Conservation (phyloP, 2,888 invertebrate genomes). For the Himalopsyche tibetana region DNA sequence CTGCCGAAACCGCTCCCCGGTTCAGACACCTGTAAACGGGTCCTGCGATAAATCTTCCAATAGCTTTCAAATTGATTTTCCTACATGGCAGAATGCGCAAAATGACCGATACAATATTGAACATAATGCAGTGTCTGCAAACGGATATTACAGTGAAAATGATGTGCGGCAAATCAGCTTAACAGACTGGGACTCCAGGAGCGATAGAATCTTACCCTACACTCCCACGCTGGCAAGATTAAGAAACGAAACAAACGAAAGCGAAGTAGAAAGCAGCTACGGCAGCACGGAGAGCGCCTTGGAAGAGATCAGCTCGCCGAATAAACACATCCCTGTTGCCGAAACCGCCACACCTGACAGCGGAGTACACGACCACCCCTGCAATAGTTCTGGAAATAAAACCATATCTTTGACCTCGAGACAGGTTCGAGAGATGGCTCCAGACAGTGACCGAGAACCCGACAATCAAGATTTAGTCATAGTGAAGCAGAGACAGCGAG, state of each 20-base stretch:
- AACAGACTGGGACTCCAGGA: conserved; percentile 68
- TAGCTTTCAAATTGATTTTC: conserved; percentile 70
- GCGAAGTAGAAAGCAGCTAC: conserved; percentile 75
- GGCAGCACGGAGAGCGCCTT: conserved; percentile 72
- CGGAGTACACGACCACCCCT: conserved; percentile 72
- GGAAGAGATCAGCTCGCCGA: conserved; percentile 69
- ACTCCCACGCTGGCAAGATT: conserved; percentile 70
- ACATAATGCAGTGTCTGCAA: conserved; percentile 69
- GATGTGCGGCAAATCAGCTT: conserved; percentile 41
- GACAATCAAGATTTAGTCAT: conserved; percentile 76
- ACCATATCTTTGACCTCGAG: conserved; percentile 60
- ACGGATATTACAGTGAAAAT: conserved; percentile 64
- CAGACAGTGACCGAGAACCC: conserved; percentile 70
- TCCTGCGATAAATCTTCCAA: conserved; percentile 74
- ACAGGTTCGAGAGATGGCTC: conserved; percentile 50
- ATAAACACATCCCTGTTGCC: conserved; percentile 60
- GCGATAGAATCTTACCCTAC: conserved; percentile 62
- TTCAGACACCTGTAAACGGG: conserved; percentile 80
- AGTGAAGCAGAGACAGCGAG: conserved; percentile 77
- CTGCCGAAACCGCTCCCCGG: conserved; percentile 68
- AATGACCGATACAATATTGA: conserved; percentile 24
- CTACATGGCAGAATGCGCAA: conserved; percentile 65
- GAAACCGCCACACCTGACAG: conserved; percentile 71
- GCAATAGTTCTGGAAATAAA: conserved; percentile 68
- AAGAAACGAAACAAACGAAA: conserved; percentile 76